A percentile compares a stretch with the other conserved stretches of the same genome.
Conservation (phyloP, 2,113 vertebrate genomes). For the Xenus cinereus region DNA sequence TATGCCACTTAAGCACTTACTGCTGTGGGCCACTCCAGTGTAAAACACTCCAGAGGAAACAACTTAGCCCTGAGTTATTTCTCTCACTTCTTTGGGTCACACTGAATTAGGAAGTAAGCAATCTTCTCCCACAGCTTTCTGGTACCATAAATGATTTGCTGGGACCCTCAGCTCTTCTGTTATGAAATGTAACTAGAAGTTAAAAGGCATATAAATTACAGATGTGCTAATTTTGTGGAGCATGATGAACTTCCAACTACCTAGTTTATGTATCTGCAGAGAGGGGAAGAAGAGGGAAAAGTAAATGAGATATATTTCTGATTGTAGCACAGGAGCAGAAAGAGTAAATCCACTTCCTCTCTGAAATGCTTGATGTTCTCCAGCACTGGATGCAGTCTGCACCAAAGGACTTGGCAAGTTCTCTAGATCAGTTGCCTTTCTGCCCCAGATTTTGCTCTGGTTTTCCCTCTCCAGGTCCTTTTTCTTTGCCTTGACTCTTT, state of each 20-base stretch:
- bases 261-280: conserved; percentile 1
- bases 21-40: conserved; percentile 66
- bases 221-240: conserved; percentile 40
- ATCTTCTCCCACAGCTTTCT: conserved; percentile 62
- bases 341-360: neutral
- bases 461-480: neutral
- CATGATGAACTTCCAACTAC: conserved; percentile 3
- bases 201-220: conserved; percentile 61
- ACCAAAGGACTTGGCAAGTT: neutral
- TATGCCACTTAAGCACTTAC: conserved; percentile 75
- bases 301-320: neutral
- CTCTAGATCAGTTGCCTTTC: neutral
- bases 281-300: conserved; percentile 11
- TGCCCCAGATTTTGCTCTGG: neutral
- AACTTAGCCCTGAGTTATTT: conserved; percentile 71
- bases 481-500: neutral
- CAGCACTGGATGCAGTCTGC: neutral
- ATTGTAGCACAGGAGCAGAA: neutral
- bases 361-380: neutral
- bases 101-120: conserved; percentile 64
- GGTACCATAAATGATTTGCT: conserved; percentile 61
- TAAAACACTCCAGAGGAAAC: conserved; percentile 68
- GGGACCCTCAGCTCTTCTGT: conserved; percentile 31
- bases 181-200: conserved; percentile 47
- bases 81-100: conserved; percentile 68